These are phyloP conservation scores for Brachymystax lenok DNA, from an alignment of 2,797 vertebrate genomes.

Conservation along the genomic window DNA sequence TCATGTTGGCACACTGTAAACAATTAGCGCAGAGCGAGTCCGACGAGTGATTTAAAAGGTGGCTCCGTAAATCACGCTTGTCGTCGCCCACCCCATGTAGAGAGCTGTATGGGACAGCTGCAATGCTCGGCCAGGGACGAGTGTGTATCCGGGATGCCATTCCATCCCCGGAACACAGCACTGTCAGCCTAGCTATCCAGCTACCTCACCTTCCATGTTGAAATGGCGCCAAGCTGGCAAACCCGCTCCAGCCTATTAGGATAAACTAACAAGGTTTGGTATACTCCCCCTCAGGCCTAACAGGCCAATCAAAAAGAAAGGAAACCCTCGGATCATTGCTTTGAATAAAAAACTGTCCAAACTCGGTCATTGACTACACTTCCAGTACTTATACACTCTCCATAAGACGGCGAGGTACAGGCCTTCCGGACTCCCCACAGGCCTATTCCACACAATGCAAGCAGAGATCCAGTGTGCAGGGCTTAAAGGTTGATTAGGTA, in stretches of 20 bases:
- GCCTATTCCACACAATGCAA: constrained; percentile 22
- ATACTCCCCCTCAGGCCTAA: neutral
- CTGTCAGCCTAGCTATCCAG: neutral
- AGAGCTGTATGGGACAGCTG: neutral
- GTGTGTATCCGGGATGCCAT: neutral
- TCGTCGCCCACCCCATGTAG: neutral
- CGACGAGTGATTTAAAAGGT: constrained; percentile 16
- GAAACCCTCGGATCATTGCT: neutral
- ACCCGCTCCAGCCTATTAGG: neutral
- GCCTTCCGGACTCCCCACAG: constrained; percentile 18
- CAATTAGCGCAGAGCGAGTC: constrained; percentile 6
- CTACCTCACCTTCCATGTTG: neutral
- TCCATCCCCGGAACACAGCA: constrained; percentile 3
- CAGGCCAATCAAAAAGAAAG: neutral
- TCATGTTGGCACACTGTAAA: constrained; percentile 19
- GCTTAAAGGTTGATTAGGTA: constrained; percentile 59
- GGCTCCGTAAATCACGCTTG: constrained; percentile 13
- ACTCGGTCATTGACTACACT: neutral
- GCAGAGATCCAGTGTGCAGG: constrained; percentile 38
- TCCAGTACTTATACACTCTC: neutral
- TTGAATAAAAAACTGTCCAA: neutral
- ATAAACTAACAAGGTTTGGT: neutral
- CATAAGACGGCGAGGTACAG: neutral
- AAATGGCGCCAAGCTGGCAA: neutral
- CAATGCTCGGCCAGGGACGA: neutral